Base-by-base conservation (phyloP, 2,888 invertebrate genomes). In the Lasioglossum zephyrum region DNA sequence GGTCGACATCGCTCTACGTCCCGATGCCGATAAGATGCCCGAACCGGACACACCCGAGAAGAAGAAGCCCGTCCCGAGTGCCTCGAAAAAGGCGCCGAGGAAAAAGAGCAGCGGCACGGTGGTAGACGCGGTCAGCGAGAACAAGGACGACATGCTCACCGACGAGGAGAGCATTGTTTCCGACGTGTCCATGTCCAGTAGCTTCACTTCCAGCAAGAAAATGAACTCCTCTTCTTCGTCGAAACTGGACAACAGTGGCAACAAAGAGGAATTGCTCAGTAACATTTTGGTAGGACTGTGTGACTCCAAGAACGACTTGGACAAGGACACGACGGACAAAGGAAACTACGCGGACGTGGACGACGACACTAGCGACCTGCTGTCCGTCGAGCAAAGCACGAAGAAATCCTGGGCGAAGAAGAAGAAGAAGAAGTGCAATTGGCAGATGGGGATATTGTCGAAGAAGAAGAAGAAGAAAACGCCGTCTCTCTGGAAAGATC, bases 1-100 rank as follows among this genome's bases (percentile, higher is more conserved):
- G 3, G 93, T 94, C 0, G 95, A 95, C 36, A 94, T 92, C 16
- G 93, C 94, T 4, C 83, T 93, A 44, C 94, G 92, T 84, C 92
- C 91, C 1, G 93, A 93, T 26, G 86, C 91, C 2, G 93, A 93
- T 31, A 91, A 91, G n/a, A 82, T 82, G 1, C 41, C 79, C 0
- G 90, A 89, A 72, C 57, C 80, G 2, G 85, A 83, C 8, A 39
- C 84, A 31, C 1, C 31, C 8, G 63, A 57, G 5, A 85, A 70
- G 69, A 78, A 26, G 26, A 88, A 73, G 4, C 9, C 16, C 0
- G 26, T 3, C 11, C 72, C 53, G 57, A 73, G 26, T 18, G 6
- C 57, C 0, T 8, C 49, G 26, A 89, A 76, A 53, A 86, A 77
- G 9, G 22, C 36, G 9, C 1, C 81, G 47, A 69, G 80, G 16